These are phyloP conservation scores for Sebastes jordani DNA, from an alignment of 2,797 vertebrate genomes.

Conservation along the genomic window DNA sequence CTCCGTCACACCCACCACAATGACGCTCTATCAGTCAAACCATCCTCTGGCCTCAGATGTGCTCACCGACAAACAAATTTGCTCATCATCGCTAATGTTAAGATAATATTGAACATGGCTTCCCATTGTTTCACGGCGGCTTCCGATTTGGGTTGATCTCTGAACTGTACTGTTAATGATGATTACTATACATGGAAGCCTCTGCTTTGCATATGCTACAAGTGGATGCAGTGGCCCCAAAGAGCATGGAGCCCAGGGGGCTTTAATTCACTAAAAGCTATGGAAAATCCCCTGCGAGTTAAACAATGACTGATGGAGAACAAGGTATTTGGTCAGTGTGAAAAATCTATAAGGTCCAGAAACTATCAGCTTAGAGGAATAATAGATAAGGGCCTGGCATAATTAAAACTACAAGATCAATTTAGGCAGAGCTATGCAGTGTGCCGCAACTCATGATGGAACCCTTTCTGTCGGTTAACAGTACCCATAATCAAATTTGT, in stretches of 20 bases:
- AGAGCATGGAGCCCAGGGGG: constrained; percentile 3
- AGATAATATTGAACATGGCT: constrained; percentile 35
- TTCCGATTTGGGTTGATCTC: constrained; percentile 16
- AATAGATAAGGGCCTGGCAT: constrained; percentile 33
- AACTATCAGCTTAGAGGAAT: constrained; percentile 41
- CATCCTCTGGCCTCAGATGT: constrained; percentile 39
- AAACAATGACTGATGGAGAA: constrained; percentile 38
- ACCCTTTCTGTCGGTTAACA: not conserved
- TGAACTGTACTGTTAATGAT: constrained; percentile 23
- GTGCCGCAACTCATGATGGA: constrained; percentile 6
- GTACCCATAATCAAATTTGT: constrained; percentile 1
- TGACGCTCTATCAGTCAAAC: constrained; percentile 55
- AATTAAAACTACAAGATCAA: constrained; percentile 46
- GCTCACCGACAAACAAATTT: constrained; percentile 29
- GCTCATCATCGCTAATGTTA: constrained; percentile 21
- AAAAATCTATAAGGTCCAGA: constrained; percentile 28
- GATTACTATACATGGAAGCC: constrained; percentile 5
- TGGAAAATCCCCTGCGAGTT: constrained; percentile 10
- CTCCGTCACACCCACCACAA: constrained; percentile 69
- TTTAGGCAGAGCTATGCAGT: constrained; percentile 18
- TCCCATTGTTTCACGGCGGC: constrained; percentile 12
- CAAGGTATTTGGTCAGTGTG: constrained; percentile 32
- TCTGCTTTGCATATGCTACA: not conserved
- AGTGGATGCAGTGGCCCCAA: not conserved
- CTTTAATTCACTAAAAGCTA: constrained; percentile 29